Conservation (phyloP, 2,113 vertebrate genomes). For the Halcyon malimbica region DNA sequence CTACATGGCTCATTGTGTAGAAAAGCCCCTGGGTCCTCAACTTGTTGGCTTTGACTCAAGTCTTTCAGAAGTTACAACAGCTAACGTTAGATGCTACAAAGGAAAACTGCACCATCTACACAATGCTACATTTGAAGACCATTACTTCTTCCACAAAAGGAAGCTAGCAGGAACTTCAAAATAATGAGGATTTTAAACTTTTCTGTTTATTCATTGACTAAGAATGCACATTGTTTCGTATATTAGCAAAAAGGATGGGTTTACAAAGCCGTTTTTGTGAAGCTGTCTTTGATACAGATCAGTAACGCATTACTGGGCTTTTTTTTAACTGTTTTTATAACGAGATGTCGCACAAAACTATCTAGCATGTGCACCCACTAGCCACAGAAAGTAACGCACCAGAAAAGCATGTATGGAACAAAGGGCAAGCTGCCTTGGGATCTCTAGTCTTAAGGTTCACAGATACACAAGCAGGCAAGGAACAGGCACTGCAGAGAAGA, state of each 20-base stretch:
- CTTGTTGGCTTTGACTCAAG: background rate
- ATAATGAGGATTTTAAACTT: background rate
- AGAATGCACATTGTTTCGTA: background rate
- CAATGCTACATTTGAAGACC: background rate
- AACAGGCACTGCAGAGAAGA: background rate
- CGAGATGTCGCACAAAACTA: background rate
- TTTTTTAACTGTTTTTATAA: background rate
- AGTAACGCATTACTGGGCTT: background rate
- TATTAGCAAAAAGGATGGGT: background rate
- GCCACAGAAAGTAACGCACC: background rate
- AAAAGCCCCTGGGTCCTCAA: fast-evolving
- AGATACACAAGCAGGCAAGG: background rate
- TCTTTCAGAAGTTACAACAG: background rate
- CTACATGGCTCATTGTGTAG: background rate
- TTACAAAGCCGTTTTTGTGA: background rate
- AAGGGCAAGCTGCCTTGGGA: background rate
- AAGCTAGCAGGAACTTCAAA: background rate
- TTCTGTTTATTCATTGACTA: background rate
- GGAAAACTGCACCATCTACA: background rate
- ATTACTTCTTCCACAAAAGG: background rate
- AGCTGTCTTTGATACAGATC: background rate
- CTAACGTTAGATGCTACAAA: background rate
- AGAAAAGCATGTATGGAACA: background rate
- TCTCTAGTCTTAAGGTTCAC: background rate
- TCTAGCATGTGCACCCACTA: background rate